phyloP scores from a whole-genome alignment of 1,140 invertebrate species.

The Phocides pigmalion region DNA sequence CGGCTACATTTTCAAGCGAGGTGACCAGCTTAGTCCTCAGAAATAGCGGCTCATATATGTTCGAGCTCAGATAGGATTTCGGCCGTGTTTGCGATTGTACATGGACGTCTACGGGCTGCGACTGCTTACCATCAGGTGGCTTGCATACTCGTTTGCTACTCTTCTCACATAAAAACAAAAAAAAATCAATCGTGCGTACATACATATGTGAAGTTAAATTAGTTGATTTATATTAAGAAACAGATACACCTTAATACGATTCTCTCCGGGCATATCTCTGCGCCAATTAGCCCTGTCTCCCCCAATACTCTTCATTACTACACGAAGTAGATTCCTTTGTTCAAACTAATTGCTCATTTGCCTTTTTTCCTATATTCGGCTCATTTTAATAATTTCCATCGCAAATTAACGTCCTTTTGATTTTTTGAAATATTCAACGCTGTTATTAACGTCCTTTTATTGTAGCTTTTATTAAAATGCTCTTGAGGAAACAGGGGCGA shows the following conservation, averaged over 20 bases:
- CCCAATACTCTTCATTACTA: conserved; percentile 17
- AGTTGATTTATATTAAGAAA: too few relatives aligned
- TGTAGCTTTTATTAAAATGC: conserved; percentile 4
- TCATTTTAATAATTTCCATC: conserved; percentile 17
- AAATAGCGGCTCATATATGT: too few relatives aligned
- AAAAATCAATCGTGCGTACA: too few relatives aligned
- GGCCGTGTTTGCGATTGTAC: too few relatives aligned
- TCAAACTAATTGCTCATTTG: conserved; percentile 26
- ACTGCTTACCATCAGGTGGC: too few relatives aligned
- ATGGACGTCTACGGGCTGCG: too few relatives aligned
- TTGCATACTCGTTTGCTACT: too few relatives aligned
- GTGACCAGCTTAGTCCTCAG: too few relatives aligned
- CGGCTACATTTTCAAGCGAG: too few relatives aligned
- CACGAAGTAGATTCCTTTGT: conserved; percentile 28
- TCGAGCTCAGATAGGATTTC: too few relatives aligned
- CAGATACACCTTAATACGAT: not conserved
- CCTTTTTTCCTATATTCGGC: conserved; percentile 23
- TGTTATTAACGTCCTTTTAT: conserved; percentile 8
- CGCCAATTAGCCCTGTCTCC: conserved; percentile 15
- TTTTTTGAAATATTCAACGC: conserved; percentile 28
- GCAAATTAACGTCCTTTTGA: conserved; percentile 30
- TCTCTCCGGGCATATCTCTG: not conserved
- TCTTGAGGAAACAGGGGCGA: conserved; percentile 2
- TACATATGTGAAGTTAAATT: too few relatives aligned
- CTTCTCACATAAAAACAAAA: too few relatives aligned